A percentile compares a stretch with the other conserved stretches of the same genome.
phyloP scores from a whole-genome alignment of 2,797 vertebrate genomes.

The Acridotheres tristis region DNA sequence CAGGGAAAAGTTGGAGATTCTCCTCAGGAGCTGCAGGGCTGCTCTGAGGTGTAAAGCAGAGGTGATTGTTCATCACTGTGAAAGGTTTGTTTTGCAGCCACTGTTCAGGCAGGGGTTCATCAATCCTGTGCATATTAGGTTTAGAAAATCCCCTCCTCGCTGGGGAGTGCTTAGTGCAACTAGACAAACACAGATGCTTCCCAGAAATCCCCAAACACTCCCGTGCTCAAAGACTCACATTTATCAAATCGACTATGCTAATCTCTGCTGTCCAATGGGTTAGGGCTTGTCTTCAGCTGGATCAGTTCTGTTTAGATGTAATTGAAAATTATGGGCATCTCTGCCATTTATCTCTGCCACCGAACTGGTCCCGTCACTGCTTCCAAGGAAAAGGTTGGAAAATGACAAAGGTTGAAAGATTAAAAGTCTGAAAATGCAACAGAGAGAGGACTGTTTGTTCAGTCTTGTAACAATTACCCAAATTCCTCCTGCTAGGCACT shows the following conservation, averaged over 20 bases:
- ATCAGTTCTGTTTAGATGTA: not conserved
- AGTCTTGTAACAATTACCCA: not conserved
- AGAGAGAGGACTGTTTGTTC: not conserved
- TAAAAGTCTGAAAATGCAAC: not conserved
- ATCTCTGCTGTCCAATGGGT: not conserved
- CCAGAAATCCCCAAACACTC: constrained; percentile 15
- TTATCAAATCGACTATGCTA: constrained; percentile 13
- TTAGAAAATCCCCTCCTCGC: not conserved
- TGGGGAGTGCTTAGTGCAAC: constrained; percentile 22
- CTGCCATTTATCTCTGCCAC: not conserved
- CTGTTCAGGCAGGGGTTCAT: not conserved
- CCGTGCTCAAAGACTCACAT: not conserved
- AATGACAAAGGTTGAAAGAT: not conserved
- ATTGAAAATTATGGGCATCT: not conserved
- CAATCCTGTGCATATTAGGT: constrained; percentile 27
- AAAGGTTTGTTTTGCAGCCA: constrained; percentile 1
- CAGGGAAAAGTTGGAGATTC: not conserved
- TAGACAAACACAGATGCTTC: constrained; percentile 52
- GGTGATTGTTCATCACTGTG: not conserved
- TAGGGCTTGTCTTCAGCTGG: not conserved
- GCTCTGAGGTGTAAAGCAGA: not conserved
- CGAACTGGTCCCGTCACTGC: not conserved
- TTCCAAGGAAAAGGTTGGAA: not conserved
- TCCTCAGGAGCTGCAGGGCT: not conserved
- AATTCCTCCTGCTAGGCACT: not conserved